A percentile compares a stretch with the other conserved stretches of the same genome.
Conservation (phyloP, 2,113 vertebrate genomes). For the Oncorhynchus clarkii region DNA sequence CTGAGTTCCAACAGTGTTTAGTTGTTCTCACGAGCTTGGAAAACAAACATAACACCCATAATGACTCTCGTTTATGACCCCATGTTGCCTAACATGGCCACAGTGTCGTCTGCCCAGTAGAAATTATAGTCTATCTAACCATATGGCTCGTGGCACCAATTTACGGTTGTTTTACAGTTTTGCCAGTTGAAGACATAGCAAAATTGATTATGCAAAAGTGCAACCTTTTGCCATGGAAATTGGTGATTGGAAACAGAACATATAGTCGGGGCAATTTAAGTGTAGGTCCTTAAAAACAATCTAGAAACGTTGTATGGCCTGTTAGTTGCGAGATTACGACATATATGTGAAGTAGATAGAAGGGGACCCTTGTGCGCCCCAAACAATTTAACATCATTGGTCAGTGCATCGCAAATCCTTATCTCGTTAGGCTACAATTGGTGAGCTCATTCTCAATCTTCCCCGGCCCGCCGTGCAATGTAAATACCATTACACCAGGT, state of each 20-base stretch:
- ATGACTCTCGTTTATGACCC: constrained; percentile 46
- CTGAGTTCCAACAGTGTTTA: constrained; percentile 59
- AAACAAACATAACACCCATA: constrained; percentile 69
- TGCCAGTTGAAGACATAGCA: too few species aligned
- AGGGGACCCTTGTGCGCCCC: neutral
- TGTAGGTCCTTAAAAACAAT: neutral
- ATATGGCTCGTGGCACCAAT: constrained; percentile 41
- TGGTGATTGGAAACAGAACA: neutral
- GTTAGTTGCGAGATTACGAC: neutral
- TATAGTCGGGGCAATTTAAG: too few species aligned
- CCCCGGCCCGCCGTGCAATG: constrained; percentile 6
- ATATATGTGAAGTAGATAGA: neutral
- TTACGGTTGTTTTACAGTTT: neutral
- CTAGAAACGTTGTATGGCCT: neutral
- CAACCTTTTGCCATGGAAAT: neutral
- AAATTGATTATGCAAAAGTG: neutral
- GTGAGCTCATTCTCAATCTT: constrained; percentile 46
- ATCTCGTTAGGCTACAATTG: constrained; percentile 50
- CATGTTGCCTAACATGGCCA: constrained; percentile 10
- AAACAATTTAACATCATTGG: neutral
- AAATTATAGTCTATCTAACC: constrained; percentile 17
- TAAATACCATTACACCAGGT: constrained; percentile 43
- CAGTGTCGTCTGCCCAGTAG: constrained; percentile 21
- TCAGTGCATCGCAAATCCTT: constrained; percentile 23
- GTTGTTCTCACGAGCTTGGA: constrained; percentile 64